Percentiles rank a stretch among this genome's conserved stretches.
phyloP scores from a whole-genome alignment of 2,113 vertebrate species.

The Austrofundulus limnaeus region DNA sequence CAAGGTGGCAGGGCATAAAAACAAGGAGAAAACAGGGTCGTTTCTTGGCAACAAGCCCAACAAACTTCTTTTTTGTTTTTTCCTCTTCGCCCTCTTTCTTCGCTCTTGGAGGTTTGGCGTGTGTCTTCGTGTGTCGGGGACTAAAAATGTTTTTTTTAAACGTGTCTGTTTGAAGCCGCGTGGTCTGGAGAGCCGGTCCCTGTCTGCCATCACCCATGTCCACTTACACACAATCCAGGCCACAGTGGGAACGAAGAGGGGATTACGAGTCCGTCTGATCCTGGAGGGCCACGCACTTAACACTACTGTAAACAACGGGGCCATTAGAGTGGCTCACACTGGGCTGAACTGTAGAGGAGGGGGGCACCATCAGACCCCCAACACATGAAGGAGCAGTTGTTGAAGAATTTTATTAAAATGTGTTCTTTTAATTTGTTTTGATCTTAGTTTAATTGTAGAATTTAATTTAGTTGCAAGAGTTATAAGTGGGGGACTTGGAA shows the following conservation, averaged over 20 bases:
- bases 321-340: conserved; percentile 60
- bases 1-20: conserved; percentile 78
- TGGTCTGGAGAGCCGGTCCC: conserved; percentile 55
- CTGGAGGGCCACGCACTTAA: conserved; percentile 74
- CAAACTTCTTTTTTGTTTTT: conserved; percentile 31
- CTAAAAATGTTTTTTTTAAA: background rate
- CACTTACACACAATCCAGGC: conserved; percentile 71
- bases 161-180: conserved; percentile 28
- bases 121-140: no score
- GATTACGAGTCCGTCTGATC: conserved; percentile 76
- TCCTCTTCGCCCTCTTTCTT: conserved; percentile 19
- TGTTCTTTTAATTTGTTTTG: background rate
- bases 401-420: background rate
- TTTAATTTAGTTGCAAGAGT: no score
- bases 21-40: conserved; percentile 45
- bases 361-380: conserved; percentile 13
- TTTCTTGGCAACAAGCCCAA: conserved; percentile 17
- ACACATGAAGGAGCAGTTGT: background rate
- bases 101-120: background rate
- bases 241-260: conserved; percentile 74
- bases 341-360: conserved; percentile 40
- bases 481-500: no score
- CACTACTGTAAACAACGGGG: conserved; percentile 75
- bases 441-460: no score
- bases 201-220: conserved; percentile 76